These are phyloP conservation scores for Autographa gamma DNA, from an alignment of 2,888 invertebrate genomes.

Conservation along the genomic window DNA sequence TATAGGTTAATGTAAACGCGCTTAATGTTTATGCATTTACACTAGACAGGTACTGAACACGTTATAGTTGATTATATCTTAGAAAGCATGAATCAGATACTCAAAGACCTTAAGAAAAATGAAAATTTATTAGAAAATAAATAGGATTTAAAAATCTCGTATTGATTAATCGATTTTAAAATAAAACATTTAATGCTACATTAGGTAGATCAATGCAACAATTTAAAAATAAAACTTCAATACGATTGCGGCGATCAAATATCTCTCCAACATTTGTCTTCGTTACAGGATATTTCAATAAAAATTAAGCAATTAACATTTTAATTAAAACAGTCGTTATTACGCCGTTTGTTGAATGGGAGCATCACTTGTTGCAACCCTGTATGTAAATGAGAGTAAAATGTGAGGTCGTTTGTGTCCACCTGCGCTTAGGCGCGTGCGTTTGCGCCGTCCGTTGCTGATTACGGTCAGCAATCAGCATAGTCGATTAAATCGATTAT, in stretches of 20 bases:
- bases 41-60: background rate
- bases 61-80: background rate
- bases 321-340: constrained; percentile 54
- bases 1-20: constrained; percentile 28
- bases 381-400: constrained; percentile 55
- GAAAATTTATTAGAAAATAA: background rate
- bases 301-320: constrained; percentile 56
- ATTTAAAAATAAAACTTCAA: background rate
- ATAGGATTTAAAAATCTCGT: too few relatives aligned
- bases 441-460: constrained; percentile 51
- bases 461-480: constrained; percentile 57
- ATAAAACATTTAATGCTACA: too few relatives aligned
- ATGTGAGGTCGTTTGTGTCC: constrained; percentile 57
- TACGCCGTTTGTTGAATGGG: constrained; percentile 39
- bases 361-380: constrained; percentile 48
- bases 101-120: background rate
- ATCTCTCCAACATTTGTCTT: constrained; percentile 22
- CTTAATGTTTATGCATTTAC: constrained; percentile 3
- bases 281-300: constrained; percentile 40
- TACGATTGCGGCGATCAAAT: constrained; percentile 24
- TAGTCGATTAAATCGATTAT: constrained; percentile 64
- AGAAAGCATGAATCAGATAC: background rate
- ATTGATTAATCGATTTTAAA: too few relatives aligned
- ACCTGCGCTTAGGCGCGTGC: constrained; percentile 59
- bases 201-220: background rate